Evolutionary conservation across 1,140 invertebrate genomes (phyloP), one percentile per base, ranked within the genome.

Genomic region (Drosophila azteca): DNA sequence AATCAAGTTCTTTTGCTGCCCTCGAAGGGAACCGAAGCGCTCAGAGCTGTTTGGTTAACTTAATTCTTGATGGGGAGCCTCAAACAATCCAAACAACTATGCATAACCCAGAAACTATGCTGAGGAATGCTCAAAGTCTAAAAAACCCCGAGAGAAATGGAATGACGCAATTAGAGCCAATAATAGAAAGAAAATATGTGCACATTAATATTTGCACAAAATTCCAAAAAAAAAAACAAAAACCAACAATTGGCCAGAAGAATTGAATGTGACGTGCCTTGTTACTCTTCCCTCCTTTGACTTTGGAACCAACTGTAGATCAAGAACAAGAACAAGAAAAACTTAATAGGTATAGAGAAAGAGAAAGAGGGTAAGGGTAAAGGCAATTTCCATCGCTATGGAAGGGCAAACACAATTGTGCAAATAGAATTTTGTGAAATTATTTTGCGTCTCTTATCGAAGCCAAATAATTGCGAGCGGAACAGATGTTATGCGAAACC

Each of bases 1-100:
- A 70, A 69, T 65, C 65, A 8, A 70, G 26, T 52, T 69, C 65
- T 54, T 55, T 68, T 62, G 71, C 78, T 61, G 31, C 50, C 48
- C 15, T 59, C 26, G 44, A 61, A 48, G 41, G 46, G 29, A 45
- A 51, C 59, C 17, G 39, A 63, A 52, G 29, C 69, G 55, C 54
- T 63, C 59, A 73, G 13, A 11, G 69, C 45, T 72, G 70, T 73
- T 73, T 73, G 59, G 69, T 73, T 73, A 73, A 73, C 70, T 73
- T 73, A 73, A 80, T 79, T 79, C 70, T 15, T 43, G 60, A 46
- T 31, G 31, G 29, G 17, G 39, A 20, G 31, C 2, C 11, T 11
- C 35, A 39, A 31, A 26, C 17, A 41, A 41, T 17, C 24, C 24
- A 26, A 20, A 59, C 20, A 24, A 41, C 53, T 5, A 70, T 44